phyloP scores from a whole-genome alignment of 1,140 invertebrate genomes.

The Lethrus apterus region DNA sequence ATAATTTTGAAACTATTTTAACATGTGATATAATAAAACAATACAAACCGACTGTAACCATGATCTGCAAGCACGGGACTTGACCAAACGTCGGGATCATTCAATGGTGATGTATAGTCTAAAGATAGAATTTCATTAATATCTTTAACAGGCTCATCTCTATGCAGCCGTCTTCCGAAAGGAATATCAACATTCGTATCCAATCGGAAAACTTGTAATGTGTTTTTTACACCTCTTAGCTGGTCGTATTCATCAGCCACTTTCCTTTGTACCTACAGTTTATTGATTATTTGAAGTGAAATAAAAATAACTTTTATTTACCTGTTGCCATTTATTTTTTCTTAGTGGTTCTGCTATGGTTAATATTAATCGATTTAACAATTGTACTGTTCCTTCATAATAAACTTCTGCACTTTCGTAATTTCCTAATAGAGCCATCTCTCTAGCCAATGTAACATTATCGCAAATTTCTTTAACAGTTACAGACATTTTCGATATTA shows the following conservation, averaged over 20 bases:
- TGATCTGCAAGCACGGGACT: slow-evolving; percentile 77
- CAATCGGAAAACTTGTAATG: slow-evolving; percentile 43
- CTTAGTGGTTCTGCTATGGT: slow-evolving; percentile 71
- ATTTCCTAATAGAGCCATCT: slow-evolving; percentile 90
- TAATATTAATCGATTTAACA: slow-evolving; percentile 76
- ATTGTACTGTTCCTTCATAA: slow-evolving; percentile 88
- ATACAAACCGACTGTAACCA: slow-evolving; percentile 47
- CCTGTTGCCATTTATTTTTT: slow-evolving; percentile 81
- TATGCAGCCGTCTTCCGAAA: slow-evolving; percentile 25
- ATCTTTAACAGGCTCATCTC: slow-evolving; percentile 32
- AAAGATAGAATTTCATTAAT: slow-evolving; percentile 16
- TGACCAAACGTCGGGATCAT: slow-evolving; percentile 88
- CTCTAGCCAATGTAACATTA: slow-evolving; percentile 86
- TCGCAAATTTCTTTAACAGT: slow-evolving; percentile 84
- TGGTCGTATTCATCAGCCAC: slow-evolving; percentile 86
- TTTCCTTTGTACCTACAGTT: slow-evolving; percentile 85
- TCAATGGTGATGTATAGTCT: slow-evolving; percentile 59
- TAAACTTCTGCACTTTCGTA: slow-evolving; percentile 93
- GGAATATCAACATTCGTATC: slow-evolving; percentile 35
- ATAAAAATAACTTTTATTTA: too few species aligned
- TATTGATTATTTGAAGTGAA: too few species aligned
- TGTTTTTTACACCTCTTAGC: slow-evolving; percentile 72
- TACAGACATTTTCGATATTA: too few species aligned
- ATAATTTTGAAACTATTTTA: too few species aligned
- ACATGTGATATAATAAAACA: too few species aligned